Evolutionary conservation across 2,797 vertebrate genomes (phyloP), one percentile per base, ranked within the genome.

Genomic region (Macrochelys suwanniensis): DNA sequence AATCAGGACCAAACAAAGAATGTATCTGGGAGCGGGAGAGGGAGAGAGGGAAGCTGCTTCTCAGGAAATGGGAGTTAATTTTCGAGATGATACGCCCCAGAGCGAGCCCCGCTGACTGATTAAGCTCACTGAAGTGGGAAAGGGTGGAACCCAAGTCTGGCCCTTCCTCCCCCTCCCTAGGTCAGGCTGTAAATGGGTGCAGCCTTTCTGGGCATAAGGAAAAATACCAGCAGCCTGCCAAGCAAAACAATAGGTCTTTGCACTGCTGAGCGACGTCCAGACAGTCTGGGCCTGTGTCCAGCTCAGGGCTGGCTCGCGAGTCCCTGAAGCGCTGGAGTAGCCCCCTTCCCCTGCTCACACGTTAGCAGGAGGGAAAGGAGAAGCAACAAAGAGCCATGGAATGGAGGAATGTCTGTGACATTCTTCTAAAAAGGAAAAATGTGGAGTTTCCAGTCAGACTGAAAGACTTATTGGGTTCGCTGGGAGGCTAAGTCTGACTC

Each of bases 271-370:
- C 98, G 95, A 94, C 95, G 98, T 98, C 98, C 98, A 98, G 97
- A 98, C 98, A 98, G 98, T 98, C 97, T 98, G 98, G 98, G 98
- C 98, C 47, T 25, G 87, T 68, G 97, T 99, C 98, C 99, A 99
- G 98, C 97, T 97, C 98, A 3, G 93, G 77, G 88, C 68, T 65
- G 94, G 89, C 93, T 95, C 95, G 97, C 49, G 71, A 78, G 86
- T 85, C 96, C 90, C 95, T 97, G 98, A 98, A 98, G 98, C 93
- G 96, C 96, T 97, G 94, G 94, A 97, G 97, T 92, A 98, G 97
- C 98, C 81, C 81, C 97, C 96, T 92, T 96, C 96, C 83, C 90
- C 94, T 6, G 37, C 89, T 45, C 85, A 96, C 95, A 87, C 95
- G 97, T 93, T 97, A 96, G 97, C 94, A 90, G 89, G 84, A 92